phyloP scores from a whole-genome alignment of 2,113 vertebrate genomes.

The Porphyrio hochstetteri region DNA sequence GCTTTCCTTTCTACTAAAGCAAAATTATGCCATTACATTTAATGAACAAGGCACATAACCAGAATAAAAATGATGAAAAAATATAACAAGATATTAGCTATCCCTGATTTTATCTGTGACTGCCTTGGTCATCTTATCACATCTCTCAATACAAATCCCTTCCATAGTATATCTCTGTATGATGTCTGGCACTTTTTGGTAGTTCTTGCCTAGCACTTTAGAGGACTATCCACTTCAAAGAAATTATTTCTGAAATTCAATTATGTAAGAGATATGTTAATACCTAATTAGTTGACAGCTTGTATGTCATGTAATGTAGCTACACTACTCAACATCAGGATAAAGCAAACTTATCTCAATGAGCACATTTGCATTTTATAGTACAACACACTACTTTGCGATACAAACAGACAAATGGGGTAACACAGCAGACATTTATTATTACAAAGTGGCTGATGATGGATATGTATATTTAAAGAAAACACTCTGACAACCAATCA shows the following conservation, averaged over 20 bases:
- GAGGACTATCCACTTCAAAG: background rate
- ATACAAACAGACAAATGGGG: slow-evolving; percentile 44
- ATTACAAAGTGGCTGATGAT: background rate
- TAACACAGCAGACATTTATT: background rate
- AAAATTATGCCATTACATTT: background rate
- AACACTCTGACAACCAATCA: background rate
- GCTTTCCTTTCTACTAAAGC: background rate
- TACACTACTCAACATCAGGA: slow-evolving; percentile 3
- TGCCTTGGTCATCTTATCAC: background rate
- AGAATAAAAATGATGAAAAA: background rate
- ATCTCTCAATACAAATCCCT: background rate
- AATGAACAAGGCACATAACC: background rate
- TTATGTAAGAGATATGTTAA: slow-evolving; percentile 26
- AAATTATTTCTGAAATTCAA: slow-evolving; percentile 17
- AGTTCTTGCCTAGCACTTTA: background rate
- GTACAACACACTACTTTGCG: background rate
- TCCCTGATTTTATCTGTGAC: background rate
- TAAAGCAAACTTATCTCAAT: slow-evolving; percentile 26
- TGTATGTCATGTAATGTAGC: background rate
- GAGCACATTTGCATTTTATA: slow-evolving; percentile 18
- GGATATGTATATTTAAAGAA: slow-evolving; percentile 24
- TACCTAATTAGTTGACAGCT: slow-evolving; percentile 21
- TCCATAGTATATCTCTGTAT: background rate
- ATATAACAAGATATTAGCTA: background rate
- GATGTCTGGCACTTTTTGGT: background rate